These are phyloP conservation scores for Drosophila eohydei DNA, from an alignment of 2,888 invertebrate species.

Conservation along the genomic window DNA sequence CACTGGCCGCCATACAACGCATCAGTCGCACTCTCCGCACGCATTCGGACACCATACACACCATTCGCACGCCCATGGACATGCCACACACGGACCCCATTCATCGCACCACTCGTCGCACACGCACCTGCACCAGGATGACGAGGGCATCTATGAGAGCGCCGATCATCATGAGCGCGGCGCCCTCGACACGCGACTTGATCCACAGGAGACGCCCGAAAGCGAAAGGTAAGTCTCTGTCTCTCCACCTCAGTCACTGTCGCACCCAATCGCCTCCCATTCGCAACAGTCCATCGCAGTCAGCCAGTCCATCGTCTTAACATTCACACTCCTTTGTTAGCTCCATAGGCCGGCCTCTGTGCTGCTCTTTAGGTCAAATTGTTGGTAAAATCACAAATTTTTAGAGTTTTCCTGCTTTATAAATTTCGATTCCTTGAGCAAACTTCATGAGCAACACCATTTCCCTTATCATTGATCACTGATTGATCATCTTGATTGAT, in stretches of 20 bases:
- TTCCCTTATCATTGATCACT: too few species aligned
- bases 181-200: conserved; percentile 87
- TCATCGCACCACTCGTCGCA: conserved; percentile 86
- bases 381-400: too few species aligned
- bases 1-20: conserved; percentile 85
- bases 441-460: too few species aligned
- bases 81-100: conserved; percentile 85
- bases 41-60: conserved; percentile 86
- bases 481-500: neutral
- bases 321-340: neutral
- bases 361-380: too few species aligned
- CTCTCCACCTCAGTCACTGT: conserved; percentile 25
- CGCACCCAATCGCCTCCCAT: conserved; percentile 28
- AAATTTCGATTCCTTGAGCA: too few species aligned
- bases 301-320: conserved; percentile 1
- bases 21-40: conserved; percentile 86
- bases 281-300: conserved; percentile 9
- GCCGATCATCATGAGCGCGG: conserved; percentile 90
- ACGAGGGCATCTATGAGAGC: conserved; percentile 95
- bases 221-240: conserved; percentile 91
- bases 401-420: too few species aligned
- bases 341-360: neutral
- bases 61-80: conserved; percentile 85
- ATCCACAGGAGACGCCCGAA: conserved; percentile 92
- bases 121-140: conserved; percentile 88